These are phyloP conservation scores for Drosophila novamexicana DNA, from an alignment of 1,140 invertebrate genomes.

Conservation along the genomic window DNA sequence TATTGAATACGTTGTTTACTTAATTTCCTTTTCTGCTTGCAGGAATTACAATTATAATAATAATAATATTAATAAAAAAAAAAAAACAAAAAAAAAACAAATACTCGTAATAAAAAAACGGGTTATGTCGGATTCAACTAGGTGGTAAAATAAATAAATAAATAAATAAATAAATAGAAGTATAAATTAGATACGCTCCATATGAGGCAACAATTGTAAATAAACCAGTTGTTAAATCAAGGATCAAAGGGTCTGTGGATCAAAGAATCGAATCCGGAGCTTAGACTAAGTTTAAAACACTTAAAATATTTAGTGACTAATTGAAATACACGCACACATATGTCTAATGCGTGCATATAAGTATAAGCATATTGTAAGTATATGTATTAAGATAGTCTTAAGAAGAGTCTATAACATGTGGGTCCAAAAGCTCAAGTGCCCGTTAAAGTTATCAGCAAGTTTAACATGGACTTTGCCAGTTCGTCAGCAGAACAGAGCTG, in stretches of 20 bases:
- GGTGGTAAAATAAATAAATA: constrained; percentile 47
- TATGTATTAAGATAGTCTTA: constrained; percentile 53
- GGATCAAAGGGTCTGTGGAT: constrained; percentile 7
- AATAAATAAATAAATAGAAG: constrained; percentile 31
- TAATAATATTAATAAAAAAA: constrained; percentile 19
- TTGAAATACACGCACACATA: constrained; percentile 60
- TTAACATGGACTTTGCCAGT: background rate
- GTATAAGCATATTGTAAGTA: constrained; percentile 25
- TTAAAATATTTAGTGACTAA: constrained; percentile 84
- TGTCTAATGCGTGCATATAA: constrained; percentile 15
- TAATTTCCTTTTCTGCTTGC: constrained; percentile 37
- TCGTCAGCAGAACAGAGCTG: too few species aligned
- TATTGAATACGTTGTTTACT: constrained; percentile 59
- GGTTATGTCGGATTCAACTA: constrained; percentile 42
- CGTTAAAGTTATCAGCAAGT: background rate
- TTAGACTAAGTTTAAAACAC: constrained; percentile 77
- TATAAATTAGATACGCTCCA: constrained; percentile 39
- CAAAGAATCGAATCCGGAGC: constrained; percentile 31
- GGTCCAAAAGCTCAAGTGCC: background rate
- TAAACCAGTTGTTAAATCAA: constrained; percentile 16
- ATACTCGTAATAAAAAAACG: constrained; percentile 61
- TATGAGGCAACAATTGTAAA: constrained; percentile 2
- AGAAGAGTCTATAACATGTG: constrained; percentile 37
- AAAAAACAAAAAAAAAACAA: constrained; percentile 53
- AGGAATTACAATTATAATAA: constrained; percentile 49